phyloP scores from a whole-genome alignment of 37 sponge, comb jelly and placozoan genomes.

The Tethya wilhelma region DNA sequence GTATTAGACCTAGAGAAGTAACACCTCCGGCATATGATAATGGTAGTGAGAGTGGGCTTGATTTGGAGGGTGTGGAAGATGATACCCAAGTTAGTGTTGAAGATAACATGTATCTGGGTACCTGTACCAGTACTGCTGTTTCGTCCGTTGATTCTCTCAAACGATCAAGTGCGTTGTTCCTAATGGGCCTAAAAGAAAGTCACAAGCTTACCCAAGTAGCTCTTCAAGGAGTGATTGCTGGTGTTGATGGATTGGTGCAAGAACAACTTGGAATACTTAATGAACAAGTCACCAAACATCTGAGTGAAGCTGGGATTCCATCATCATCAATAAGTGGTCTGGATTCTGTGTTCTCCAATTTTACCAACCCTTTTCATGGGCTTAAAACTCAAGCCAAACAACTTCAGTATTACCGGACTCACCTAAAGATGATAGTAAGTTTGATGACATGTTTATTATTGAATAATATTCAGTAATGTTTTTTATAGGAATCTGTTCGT shows the following conservation, averaged over 20 bases:
- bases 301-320: not conserved
- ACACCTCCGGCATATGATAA: too few species aligned
- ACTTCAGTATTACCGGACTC: constrained; percentile 9
- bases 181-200: too few species aligned
- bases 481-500: too few species aligned
- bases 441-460: not conserved
- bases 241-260: not conserved
- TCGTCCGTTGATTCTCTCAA: too few species aligned
- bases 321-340: not conserved
- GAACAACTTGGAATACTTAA: not conserved
- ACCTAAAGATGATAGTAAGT: constrained; percentile 22
- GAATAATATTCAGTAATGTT: too few species aligned
- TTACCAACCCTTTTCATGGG: not conserved
- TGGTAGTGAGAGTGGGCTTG: too few species aligned
- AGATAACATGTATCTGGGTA: too few species aligned
- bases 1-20: too few species aligned
- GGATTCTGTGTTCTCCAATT: not conserved
- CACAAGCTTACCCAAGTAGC: not conserved
- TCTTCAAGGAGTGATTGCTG: not conserved
- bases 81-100: too few species aligned
- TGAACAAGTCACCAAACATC: not conserved
- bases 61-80: too few species aligned
- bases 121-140: too few species aligned
- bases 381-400: constrained; percentile 12
- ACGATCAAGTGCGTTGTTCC: too few species aligned